These are phyloP conservation scores for Lerista edwardsae DNA, from an alignment of 2,797 vertebrate genomes.

Conservation along the genomic window DNA sequence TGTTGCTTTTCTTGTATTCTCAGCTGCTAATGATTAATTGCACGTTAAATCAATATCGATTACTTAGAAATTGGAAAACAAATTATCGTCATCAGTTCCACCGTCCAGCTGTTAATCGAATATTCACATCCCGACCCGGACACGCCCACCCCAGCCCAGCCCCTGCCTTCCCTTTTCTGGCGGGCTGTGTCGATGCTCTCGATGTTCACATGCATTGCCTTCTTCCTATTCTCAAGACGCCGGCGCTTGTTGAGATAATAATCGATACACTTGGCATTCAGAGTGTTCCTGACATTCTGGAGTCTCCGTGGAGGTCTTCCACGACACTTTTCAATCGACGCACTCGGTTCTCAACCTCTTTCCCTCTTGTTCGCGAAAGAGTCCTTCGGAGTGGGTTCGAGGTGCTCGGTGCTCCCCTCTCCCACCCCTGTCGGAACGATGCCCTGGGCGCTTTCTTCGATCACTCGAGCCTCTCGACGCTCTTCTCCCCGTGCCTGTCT, in stretches of 20 bases:
- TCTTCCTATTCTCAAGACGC: background rate
- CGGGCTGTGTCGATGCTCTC: conserved; percentile 51
- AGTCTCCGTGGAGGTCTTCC: conserved; percentile 16
- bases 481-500: conserved; percentile 72
- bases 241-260: background rate
- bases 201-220: conserved; percentile 59
- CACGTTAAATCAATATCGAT: background rate
- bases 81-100: background rate
- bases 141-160: background rate
- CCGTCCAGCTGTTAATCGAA: background rate
- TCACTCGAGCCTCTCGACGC: conserved; percentile 54
- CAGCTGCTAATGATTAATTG: background rate
- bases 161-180: too few species aligned
- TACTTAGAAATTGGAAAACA: background rate
- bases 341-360: background rate
- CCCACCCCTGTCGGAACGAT: conserved; percentile 24
- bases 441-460: conserved; percentile 9
- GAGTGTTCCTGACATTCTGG: conserved; percentile 32
- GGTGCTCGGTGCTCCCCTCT: conserved; percentile 21
- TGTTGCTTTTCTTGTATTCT: too few species aligned
- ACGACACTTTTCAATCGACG: conserved; percentile 6
- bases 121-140: background rate
- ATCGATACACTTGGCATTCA: conserved; percentile 40
- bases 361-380: background rate
- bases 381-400: conserved; percentile 4